phyloP scores from a whole-genome alignment of 2,797 vertebrate species.

The Tachyglossus aculeatus region DNA sequence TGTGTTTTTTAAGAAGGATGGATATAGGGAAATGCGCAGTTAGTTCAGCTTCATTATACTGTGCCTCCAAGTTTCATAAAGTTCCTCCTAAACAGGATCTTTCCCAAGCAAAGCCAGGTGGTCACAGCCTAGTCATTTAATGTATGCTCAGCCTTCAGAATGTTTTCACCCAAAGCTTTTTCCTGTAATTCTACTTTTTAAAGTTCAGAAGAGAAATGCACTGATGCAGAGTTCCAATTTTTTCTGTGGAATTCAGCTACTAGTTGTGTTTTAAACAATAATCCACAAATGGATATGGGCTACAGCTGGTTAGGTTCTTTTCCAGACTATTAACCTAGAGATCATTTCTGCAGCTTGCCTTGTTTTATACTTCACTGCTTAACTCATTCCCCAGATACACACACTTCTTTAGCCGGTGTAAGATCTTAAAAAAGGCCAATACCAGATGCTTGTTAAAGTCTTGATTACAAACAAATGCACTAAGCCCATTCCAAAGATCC shows the following conservation, averaged over 20 bases:
- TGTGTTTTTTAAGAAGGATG: not conserved
- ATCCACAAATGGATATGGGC: conserved; percentile 21
- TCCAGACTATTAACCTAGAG: conserved; percentile 21
- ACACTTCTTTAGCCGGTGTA: conserved; percentile 32
- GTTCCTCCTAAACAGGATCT: not conserved
- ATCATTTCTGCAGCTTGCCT: conserved; percentile 32
- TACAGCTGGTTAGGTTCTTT: conserved; percentile 55
- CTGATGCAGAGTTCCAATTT: not conserved
- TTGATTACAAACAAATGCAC: conserved; percentile 24
- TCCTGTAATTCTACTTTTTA: not conserved
- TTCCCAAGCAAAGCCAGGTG: conserved; percentile 29
- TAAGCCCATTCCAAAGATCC: not conserved
- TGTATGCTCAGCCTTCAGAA: conserved; percentile 3
- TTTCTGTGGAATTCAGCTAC: conserved; percentile 17
- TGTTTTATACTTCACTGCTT: conserved; percentile 19
- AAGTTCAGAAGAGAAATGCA: not conserved
- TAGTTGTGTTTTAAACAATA: not conserved
- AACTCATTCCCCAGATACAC: conserved; percentile 38
- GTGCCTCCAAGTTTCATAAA: too few relatives aligned
- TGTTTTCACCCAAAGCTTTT: conserved; percentile 18
- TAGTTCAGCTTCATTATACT: not conserved
- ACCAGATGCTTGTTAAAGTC: conserved; percentile 51
- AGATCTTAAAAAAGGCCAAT: conserved; percentile 28
- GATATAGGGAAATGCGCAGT: not conserved
- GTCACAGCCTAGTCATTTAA: conserved; percentile 41